phyloP scores from a whole-genome alignment of 2,888 invertebrate species.

The Koerneria pararmatus region DNA sequence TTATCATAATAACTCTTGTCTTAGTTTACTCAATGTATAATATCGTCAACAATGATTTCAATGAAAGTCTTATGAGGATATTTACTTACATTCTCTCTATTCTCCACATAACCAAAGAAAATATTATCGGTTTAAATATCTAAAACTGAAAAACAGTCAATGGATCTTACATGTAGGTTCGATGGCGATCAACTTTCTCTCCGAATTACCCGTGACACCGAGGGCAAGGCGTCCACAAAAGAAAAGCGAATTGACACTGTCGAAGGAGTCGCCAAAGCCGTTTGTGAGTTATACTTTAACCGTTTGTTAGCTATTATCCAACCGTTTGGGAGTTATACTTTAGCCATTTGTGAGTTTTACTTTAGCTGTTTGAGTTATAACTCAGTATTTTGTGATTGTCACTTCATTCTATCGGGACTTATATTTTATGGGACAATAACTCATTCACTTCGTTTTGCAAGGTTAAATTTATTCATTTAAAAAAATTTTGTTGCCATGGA shows the following conservation, averaged over 20 bases:
- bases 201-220: constrained; percentile 42
- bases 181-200: constrained; percentile 49
- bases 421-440: background rate
- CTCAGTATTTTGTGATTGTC: background rate
- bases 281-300: constrained; percentile 54
- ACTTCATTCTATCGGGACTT: background rate
- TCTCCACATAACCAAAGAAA: background rate
- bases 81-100: constrained; percentile 10
- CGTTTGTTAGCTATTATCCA: too few species aligned
- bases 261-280: constrained; percentile 56
- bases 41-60: background rate
- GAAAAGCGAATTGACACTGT: constrained; percentile 51
- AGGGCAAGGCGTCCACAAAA: constrained; percentile 28
- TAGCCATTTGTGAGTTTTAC: background rate
- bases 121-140: background rate
- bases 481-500: too few species aligned
- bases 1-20: too few species aligned
- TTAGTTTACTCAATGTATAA: too few species aligned
- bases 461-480: too few species aligned
- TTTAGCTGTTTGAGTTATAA: background rate
- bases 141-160: background rate
- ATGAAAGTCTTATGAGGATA: background rate
- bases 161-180: constrained; percentile 28
- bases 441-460: too few species aligned
- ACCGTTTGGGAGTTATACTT: too few species aligned